Evolutionary conservation across 2,797 vertebrate genomes (phyloP).

Genomic region (Girardinus metallicus): DNA sequence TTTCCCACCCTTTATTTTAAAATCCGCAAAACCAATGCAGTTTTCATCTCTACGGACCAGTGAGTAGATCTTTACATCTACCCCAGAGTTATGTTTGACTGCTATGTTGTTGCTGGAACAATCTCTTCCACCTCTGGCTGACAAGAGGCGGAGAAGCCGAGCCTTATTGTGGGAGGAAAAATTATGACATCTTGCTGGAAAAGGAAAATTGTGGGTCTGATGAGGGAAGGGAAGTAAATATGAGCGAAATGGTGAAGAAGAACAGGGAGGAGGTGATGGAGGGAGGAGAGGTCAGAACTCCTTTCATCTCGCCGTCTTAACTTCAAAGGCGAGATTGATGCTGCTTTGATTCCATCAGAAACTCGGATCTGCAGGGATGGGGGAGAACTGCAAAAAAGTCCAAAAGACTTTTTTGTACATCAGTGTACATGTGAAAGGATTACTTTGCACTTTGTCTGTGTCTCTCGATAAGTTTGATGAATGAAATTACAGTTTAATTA

Average conservation of each 20-base stretch:
- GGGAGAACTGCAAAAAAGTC: slow-evolving; percentile 1
- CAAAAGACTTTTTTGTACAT: not conserved
- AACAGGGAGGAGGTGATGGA: slow-evolving; percentile 33
- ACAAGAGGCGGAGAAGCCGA: slow-evolving; percentile 5
- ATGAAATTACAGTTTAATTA: not conserved
- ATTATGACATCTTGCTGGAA: slow-evolving; percentile 27
- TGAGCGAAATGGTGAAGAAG: slow-evolving; percentile 28
- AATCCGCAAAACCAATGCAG: not conserved
- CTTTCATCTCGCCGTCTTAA: slow-evolving; percentile 81
- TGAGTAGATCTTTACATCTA: not conserved
- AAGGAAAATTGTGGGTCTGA: slow-evolving; percentile 44
- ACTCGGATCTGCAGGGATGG: slow-evolving; percentile 61
- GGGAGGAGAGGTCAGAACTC: slow-evolving; percentile 61
- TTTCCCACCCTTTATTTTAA: not conserved
- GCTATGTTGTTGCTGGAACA: not conserved
- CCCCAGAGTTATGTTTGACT: slow-evolving; percentile 10
- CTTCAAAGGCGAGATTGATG: slow-evolving; percentile 76
- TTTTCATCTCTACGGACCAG: not conserved
- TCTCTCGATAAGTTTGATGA: not conserved
- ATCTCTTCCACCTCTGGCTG: slow-evolving; percentile 12
- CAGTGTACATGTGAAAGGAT: not conserved
- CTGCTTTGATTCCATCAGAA: slow-evolving; percentile 77
- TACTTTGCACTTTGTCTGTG: not conserved
- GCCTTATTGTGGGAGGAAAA: slow-evolving; percentile 37
- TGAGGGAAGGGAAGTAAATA: slow-evolving; percentile 38